Evolutionary conservation across 2,888 invertebrate genomes (phyloP).

Genomic region (Aspidiotus destructor): DNA sequence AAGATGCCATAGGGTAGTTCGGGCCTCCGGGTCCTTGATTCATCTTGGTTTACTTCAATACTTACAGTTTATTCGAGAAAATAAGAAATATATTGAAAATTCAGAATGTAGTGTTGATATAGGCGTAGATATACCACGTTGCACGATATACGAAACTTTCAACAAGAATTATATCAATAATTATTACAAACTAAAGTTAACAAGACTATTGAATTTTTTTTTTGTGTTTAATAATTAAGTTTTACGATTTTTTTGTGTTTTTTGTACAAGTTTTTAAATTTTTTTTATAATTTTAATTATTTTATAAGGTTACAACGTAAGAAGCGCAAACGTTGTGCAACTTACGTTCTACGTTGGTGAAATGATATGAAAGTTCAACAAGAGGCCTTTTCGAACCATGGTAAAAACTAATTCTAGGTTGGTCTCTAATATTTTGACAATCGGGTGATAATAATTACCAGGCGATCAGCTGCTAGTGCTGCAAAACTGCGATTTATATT

Average conservation of each 20-base stretch:
- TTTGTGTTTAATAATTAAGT: slow-evolving; percentile 17
- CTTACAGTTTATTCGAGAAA: background rate
- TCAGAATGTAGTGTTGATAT: background rate
- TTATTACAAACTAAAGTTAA: slow-evolving; percentile 21
- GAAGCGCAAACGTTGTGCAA: slow-evolving; percentile 31
- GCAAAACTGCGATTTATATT: too few species aligned
- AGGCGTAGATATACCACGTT: slow-evolving; percentile 30
- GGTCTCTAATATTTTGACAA: too few species aligned
- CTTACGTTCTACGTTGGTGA: background rate
- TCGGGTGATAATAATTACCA: too few species aligned
- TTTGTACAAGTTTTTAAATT: slow-evolving; percentile 25
- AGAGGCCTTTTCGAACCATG: too few species aligned
- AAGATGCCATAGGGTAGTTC: slow-evolving; percentile 88
- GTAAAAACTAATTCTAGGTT: too few species aligned
- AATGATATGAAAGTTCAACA: too few species aligned
- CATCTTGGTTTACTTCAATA: slow-evolving; percentile 47
- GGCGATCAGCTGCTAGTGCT: too few species aligned
- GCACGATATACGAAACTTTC: slow-evolving; percentile 19
- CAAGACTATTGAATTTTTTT: slow-evolving; percentile 18
- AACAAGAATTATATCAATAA: slow-evolving; percentile 5
- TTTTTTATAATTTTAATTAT: slow-evolving; percentile 25
- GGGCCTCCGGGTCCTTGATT: slow-evolving; percentile 78
- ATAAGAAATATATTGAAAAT: background rate
- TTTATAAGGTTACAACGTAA: slow-evolving; percentile 21
- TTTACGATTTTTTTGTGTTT: slow-evolving; percentile 27